A percentile compares a stretch with the other conserved stretches of the same genome.
Conservation (phyloP, 2,113 vertebrate species). For the Microtus ochrogaster region DNA sequence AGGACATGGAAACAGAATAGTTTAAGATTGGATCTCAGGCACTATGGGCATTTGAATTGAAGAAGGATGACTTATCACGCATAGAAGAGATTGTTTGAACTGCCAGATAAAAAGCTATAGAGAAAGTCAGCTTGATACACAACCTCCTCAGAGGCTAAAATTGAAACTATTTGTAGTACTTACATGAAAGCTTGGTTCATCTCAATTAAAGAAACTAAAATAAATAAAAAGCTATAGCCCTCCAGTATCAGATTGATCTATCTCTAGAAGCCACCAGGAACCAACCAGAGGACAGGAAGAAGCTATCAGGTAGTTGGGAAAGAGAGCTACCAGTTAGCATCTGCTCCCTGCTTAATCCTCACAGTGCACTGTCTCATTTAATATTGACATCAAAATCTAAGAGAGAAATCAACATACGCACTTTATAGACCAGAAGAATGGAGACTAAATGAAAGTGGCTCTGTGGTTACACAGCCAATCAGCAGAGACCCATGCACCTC, state of each 20-base stretch:
- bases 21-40: not conserved
- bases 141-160: not conserved
- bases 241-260: not conserved
- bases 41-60: not conserved
- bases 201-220: not conserved
- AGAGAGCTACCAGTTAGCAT: not conserved
- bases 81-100: not conserved
- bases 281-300: not conserved
- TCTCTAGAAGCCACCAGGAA: not conserved
- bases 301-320: not conserved
- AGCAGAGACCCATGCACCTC: not conserved
- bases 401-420: not conserved
- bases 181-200: not conserved
- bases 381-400: not conserved
- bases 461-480: not conserved
- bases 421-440: not conserved
- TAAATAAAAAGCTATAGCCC: not conserved
- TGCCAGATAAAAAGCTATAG: not conserved
- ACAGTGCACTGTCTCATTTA: not conserved
- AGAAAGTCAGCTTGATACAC: not conserved
- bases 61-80: not conserved
- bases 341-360: not conserved
- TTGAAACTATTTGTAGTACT: not conserved
- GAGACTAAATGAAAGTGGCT: not conserved
- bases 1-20: not conserved